Evolutionary conservation across 2,113 vertebrate genomes (phyloP).

Genomic region (Noctilio leporinus): DNA sequence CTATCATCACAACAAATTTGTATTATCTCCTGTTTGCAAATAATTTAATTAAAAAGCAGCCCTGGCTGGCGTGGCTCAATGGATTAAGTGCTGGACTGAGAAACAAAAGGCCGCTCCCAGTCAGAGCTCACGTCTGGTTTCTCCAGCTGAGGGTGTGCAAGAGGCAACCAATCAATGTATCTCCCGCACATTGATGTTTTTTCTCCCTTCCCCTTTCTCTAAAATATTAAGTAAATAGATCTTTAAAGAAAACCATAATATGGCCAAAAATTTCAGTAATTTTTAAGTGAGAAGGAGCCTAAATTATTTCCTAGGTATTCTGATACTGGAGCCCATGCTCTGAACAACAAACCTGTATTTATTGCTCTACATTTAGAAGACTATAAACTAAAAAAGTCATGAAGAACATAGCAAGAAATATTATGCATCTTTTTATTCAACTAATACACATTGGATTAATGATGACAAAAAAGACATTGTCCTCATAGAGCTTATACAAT

Average conservation of each 20-base stretch:
- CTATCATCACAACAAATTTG: background rate
- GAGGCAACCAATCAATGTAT: too few species aligned
- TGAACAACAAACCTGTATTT: background rate
- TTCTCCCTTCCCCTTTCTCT: too few species aligned
- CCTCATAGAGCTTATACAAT: background rate
- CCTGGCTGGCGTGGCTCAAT: too few species aligned
- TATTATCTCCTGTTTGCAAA: background rate
- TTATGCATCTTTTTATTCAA: background rate
- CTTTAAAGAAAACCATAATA: too few species aligned
- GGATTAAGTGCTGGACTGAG: too few species aligned
- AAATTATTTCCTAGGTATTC: background rate
- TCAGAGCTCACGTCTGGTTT: too few species aligned
- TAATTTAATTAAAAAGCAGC: background rate
- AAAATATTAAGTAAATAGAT: too few species aligned
- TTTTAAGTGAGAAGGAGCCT: background rate
- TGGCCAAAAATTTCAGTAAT: background rate
- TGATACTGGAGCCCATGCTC: background rate
- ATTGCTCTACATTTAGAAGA: background rate
- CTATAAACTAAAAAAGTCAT: background rate
- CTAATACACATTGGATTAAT: background rate
- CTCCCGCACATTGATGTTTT: too few species aligned
- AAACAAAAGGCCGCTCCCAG: too few species aligned
- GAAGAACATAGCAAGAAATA: background rate
- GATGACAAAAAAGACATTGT: background rate
- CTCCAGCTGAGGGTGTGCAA: too few species aligned